Percentiles rank a stretch among this genome's conserved stretches.
Evolutionary conservation across 2,797 vertebrate genomes (phyloP).

Genomic region (Carapus acus): DNA sequence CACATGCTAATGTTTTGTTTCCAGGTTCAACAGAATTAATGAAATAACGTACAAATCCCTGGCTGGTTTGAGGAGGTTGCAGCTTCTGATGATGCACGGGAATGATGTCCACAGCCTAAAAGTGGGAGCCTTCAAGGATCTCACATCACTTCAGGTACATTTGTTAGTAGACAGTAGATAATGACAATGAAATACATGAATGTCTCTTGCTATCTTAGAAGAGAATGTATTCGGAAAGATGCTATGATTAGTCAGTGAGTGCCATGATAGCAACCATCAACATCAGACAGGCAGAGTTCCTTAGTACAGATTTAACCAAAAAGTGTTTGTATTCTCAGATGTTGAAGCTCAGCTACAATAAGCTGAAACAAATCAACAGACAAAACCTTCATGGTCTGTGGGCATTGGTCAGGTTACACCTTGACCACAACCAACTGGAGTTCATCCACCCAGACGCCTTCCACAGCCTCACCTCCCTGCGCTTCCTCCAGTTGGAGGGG

Average conservation of each 20-base stretch:
- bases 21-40: constrained; percentile 89
- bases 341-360: constrained; percentile 94
- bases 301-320: too few relatives aligned
- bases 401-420: constrained; percentile 77
- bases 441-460: constrained; percentile 86
- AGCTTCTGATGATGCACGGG: constrained; percentile 90
- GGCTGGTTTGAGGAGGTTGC: constrained; percentile 76
- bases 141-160: constrained; percentile 83
- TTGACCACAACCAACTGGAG: constrained; percentile 89
- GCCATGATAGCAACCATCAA: too few relatives aligned
- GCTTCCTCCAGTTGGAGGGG: constrained; percentile 87
- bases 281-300: too few relatives aligned
- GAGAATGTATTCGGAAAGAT: too few relatives aligned
- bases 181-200: background rate
- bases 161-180: background rate
- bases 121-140: constrained; percentile 78
- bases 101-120: constrained; percentile 84
- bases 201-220: too few relatives aligned
- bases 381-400: constrained; percentile 80
- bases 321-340: constrained; percentile 64
- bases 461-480: constrained; percentile 79
- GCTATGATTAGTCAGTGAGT: too few relatives aligned
- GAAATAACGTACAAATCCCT: constrained; percentile 75
- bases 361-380: constrained; percentile 73
- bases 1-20: constrained; percentile 3